These are phyloP conservation scores for Salminus brasiliensis DNA, from an alignment of 2,113 vertebrate species.

Conservation along the genomic window DNA sequence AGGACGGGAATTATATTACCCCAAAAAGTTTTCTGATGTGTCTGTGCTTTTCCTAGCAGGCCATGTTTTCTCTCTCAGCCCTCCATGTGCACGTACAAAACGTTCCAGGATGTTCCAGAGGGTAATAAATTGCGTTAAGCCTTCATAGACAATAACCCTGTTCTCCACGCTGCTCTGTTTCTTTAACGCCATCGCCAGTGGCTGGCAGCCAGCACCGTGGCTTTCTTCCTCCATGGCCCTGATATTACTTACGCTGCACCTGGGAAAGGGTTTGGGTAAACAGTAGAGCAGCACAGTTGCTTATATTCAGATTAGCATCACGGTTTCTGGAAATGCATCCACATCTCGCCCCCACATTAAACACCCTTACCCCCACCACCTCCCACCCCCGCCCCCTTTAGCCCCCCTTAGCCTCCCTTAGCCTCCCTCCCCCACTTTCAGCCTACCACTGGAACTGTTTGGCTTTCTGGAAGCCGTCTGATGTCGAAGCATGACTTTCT, in stretches of 20 bases:
- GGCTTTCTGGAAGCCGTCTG: constrained; percentile 21
- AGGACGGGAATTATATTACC: background rate
- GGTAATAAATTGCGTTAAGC: constrained; percentile 18
- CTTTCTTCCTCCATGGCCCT: background rate
- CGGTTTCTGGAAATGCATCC: constrained; percentile 9
- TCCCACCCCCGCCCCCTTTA: too few relatives aligned
- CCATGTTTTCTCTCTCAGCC: background rate
- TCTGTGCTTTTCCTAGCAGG: background rate
- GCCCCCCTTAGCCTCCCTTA: too few relatives aligned
- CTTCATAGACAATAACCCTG: constrained; percentile 1
- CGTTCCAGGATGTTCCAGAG: background rate
- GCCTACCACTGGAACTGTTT: background rate
- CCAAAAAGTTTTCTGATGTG: background rate
- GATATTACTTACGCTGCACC: constrained; percentile 1
- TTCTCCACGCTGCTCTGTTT: background rate
- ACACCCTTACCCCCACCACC: too few relatives aligned
- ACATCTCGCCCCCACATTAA: background rate
- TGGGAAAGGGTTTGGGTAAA: constrained; percentile 40
- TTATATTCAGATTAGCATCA: constrained; percentile 8
- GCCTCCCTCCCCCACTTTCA: background rate
- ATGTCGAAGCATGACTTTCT: constrained; percentile 27
- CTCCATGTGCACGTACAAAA: background rate
- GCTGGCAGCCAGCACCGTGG: background rate
- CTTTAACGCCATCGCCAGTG: constrained; percentile 18
- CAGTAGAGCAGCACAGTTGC: constrained; percentile 28